Evolutionary conservation across 2,113 vertebrate species (phyloP).

Genomic region (Tautogolabrus adspersus): DNA sequence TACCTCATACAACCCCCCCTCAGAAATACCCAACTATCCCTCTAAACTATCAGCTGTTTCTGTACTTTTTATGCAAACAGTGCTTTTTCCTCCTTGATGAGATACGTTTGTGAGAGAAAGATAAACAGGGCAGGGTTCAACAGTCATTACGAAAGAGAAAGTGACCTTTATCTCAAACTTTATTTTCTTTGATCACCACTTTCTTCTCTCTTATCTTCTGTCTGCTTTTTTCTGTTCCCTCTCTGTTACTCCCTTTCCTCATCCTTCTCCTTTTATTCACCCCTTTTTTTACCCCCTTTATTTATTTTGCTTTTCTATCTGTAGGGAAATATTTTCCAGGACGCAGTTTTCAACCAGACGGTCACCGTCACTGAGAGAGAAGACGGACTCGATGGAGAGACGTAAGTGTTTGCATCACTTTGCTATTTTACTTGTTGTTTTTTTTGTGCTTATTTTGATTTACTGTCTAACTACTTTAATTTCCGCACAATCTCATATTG

Average conservation of each 20-base stretch:
- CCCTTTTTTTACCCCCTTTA: neutral
- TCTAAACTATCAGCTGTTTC: too few relatives aligned
- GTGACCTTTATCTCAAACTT: neutral
- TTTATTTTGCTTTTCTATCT: neutral
- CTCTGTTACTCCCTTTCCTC: neutral
- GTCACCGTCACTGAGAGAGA: slow-evolving; percentile 96
- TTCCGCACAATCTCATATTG: neutral
- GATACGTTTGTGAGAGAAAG: too few relatives aligned
- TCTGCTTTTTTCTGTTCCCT: too few relatives aligned
- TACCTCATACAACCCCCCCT: too few relatives aligned
- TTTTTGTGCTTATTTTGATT: too few relatives aligned
- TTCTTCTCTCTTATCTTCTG: neutral
- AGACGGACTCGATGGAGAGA: slow-evolving; percentile 97
- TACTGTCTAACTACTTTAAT: too few relatives aligned
- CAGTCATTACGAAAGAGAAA: neutral
- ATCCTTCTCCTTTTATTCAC: neutral
- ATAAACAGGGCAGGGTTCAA: neutral
- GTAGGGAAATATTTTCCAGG: slow-evolving; percentile 95
- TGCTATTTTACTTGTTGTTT: too few relatives aligned
- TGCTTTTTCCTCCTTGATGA: too few relatives aligned
- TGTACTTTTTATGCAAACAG: too few relatives aligned
- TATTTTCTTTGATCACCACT: neutral
- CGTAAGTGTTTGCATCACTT: slow-evolving; percentile 82
- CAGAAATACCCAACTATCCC: too few relatives aligned
- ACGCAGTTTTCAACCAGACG: slow-evolving; percentile 98